Percentiles rank a stretch among this genome's conserved stretches.
phyloP scores from a whole-genome alignment of 2,888 invertebrate species.

The Hypolimnas misippus region DNA sequence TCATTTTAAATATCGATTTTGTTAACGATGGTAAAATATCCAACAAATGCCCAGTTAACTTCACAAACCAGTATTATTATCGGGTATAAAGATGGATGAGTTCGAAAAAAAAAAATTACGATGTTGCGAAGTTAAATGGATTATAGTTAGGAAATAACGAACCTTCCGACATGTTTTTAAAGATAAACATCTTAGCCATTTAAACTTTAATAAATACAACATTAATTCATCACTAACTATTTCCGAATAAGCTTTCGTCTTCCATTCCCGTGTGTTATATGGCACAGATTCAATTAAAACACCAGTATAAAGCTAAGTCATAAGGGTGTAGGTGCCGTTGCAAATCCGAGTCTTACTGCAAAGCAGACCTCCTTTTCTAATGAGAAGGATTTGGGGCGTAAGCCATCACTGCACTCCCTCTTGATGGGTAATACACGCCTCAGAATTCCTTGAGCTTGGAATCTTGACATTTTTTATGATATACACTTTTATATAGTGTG shows the following conservation, averaged over 20 bases:
- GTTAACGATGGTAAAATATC: too few relatives aligned
- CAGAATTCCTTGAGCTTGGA: constrained; percentile 16
- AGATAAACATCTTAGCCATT: too few relatives aligned
- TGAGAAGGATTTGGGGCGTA: constrained; percentile 43
- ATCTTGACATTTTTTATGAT: constrained; percentile 20
- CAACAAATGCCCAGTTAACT: too few relatives aligned
- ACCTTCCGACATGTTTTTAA: too few relatives aligned
- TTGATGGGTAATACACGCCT: constrained; percentile 35
- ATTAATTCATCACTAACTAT: background rate
- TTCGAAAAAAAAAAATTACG: too few relatives aligned
- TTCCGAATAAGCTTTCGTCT: background rate
- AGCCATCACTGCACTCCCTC: constrained; percentile 37
- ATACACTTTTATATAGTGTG: background rate
- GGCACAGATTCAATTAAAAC: constrained; percentile 5
- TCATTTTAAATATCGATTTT: too few relatives aligned
- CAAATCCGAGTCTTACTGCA: constrained; percentile 36
- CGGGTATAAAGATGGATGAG: too few relatives aligned
- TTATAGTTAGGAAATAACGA: too few relatives aligned
- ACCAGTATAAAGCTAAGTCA: constrained; percentile 10
- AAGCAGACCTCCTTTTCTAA: constrained; percentile 38
- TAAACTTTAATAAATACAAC: too few relatives aligned
- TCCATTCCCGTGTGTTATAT: background rate
- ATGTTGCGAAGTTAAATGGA: too few relatives aligned
- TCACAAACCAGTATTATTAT: too few relatives aligned
- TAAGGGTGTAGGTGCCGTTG: constrained; percentile 24